Evolutionary conservation across 2,113 vertebrate species (phyloP).

Genomic region (Bothrops jararaca): DNA sequence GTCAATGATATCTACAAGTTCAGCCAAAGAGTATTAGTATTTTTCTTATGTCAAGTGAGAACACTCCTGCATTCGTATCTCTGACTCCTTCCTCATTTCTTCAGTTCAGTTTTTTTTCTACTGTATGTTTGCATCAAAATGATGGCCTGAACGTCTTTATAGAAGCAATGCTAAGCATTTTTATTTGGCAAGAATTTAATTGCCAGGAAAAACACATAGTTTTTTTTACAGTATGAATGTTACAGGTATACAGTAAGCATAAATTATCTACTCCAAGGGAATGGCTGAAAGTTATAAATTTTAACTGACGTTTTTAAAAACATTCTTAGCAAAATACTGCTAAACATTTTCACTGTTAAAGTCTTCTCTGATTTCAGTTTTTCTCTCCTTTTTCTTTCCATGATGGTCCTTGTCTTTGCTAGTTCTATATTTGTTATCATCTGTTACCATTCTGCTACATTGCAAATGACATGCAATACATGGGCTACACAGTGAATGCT

Average conservation of each 20-base stretch:
- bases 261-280: not conserved
- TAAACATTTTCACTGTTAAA: not conserved
- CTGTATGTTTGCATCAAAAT: not conserved
- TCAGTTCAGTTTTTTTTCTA: not conserved
- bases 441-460: not conserved
- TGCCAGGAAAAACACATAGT: conserved; percentile 5
- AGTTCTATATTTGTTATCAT: not conserved
- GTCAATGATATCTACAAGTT: not conserved
- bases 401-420: not conserved
- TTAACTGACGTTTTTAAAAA: not conserved
- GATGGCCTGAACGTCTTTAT: not conserved
- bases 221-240: not conserved
- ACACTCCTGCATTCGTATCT: not conserved
- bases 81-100: not conserved
- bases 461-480: not conserved
- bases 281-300: not conserved
- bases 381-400: not conserved
- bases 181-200: conserved; percentile 18
- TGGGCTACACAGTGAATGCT: not conserved
- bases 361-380: conserved; percentile 4
- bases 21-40: not conserved
- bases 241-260: not conserved
- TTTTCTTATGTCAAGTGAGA: not conserved
- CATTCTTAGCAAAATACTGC: not conserved
- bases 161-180: not conserved